Percentiles rank a stretch among this genome's conserved stretches.
These are phyloP conservation scores for Raja brachyura DNA, from an alignment of 2,113 vertebrate genomes.

Conservation along the genomic window DNA sequence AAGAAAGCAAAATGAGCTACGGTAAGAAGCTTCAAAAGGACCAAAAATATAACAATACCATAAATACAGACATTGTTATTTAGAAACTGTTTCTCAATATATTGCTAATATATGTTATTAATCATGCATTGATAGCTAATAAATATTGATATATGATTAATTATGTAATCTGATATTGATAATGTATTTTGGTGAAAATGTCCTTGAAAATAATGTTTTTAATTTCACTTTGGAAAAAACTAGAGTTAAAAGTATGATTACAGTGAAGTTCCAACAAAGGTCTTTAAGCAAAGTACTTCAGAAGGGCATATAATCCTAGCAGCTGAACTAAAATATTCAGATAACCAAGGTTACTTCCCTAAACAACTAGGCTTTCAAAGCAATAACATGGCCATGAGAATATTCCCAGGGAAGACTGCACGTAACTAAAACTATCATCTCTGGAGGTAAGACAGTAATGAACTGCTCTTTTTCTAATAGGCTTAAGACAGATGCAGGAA, in stretches of 20 bases:
- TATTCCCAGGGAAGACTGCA: background rate
- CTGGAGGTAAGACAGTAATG: background rate
- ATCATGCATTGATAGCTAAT: background rate
- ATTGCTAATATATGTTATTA: background rate
- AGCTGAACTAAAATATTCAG: background rate
- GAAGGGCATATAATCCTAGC: background rate
- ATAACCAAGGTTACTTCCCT: background rate
- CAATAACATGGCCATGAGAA: background rate
- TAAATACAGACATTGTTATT: background rate
- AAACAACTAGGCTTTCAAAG: background rate
- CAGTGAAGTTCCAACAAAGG: background rate
- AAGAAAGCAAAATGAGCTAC: background rate
- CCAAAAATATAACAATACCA: background rate
- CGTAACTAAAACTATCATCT: background rate
- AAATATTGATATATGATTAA: background rate
- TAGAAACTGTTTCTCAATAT: background rate
- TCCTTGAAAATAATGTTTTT: background rate
- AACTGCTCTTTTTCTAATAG: background rate
- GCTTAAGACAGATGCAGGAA: background rate
- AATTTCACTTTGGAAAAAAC: background rate
- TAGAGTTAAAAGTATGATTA: background rate
- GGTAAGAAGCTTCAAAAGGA: background rate
- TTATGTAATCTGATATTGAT: background rate
- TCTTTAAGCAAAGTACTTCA: background rate
- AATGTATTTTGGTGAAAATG: background rate